A percentile compares a stretch with the other conserved stretches of the same genome.
These are phyloP conservation scores for Anoplius nigerrimus DNA, from an alignment of 2,888 invertebrate genomes.

Conservation along the genomic window DNA sequence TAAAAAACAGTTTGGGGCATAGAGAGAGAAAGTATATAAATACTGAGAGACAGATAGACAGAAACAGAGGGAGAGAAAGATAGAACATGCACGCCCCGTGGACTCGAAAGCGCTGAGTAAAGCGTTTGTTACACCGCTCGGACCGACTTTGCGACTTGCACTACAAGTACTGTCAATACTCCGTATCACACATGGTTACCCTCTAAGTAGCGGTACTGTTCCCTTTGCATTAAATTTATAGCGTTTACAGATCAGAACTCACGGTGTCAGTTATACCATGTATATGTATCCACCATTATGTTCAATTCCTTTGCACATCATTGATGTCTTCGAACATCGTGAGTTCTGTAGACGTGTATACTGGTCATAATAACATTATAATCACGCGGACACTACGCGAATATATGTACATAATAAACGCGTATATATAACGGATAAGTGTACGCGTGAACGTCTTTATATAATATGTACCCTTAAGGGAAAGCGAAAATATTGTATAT, in stretches of 20 bases:
- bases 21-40: constrained; percentile 18
- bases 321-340: constrained; percentile 1
- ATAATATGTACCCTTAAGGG: constrained; percentile 37
- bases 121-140: constrained; percentile 62
- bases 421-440: constrained; percentile 5
- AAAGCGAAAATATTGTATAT: constrained; percentile 35
- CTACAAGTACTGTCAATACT: neutral
- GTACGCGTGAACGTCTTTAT: constrained; percentile 4
- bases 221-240: constrained; percentile 8
- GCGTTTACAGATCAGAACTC: constrained; percentile 18
- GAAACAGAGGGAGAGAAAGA: constrained; percentile 33
- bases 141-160: constrained; percentile 34
- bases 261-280: neutral
- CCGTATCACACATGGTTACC: constrained; percentile 52
- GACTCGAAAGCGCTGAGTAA: constrained; percentile 60
- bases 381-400: neutral
- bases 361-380: neutral
- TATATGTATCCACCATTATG: too few relatives aligned
- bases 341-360: neutral
- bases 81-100: constrained; percentile 56
- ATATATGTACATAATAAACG: constrained; percentile 1
- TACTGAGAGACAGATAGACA: constrained; percentile 11
- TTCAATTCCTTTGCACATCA: too few relatives aligned
- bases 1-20: constrained; percentile 5
- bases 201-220: constrained; percentile 28